A percentile compares a stretch with the other conserved stretches of the same genome.
phyloP scores from a whole-genome alignment of 2,797 vertebrate genomes.

The Rhincodon typus region DNA sequence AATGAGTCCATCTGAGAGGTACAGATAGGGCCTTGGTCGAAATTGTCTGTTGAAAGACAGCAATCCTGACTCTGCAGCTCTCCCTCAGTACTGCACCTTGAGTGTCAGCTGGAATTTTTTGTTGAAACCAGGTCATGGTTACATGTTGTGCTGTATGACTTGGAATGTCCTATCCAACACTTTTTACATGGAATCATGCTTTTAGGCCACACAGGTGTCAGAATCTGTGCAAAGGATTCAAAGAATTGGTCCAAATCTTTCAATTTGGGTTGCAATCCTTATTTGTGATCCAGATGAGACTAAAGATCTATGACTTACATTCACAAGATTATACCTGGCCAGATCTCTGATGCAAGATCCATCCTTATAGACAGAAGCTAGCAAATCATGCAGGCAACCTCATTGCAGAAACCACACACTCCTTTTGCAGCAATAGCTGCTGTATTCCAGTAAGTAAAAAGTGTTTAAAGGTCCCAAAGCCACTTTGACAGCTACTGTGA shows the following conservation, averaged over 20 bases:
- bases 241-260: neutral
- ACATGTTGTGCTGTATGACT: neutral
- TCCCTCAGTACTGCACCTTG: neutral
- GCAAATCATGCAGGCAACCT: too few relatives aligned
- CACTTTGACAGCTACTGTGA: too few relatives aligned
- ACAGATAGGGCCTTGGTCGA: neutral
- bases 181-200: neutral
- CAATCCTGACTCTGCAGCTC: neutral
- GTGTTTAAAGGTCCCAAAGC: too few relatives aligned
- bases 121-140: neutral
- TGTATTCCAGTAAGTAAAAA: too few relatives aligned
- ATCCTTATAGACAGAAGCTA: too few relatives aligned
- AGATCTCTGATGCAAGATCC: too few relatives aligned
- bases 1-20: neutral
- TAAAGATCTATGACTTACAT: too few relatives aligned
- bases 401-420: too few relatives aligned
- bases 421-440: too few relatives aligned
- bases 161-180: neutral
- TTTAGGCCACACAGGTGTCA: neutral
- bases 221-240: neutral
- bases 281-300: too few relatives aligned
- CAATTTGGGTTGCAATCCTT: too few relatives aligned
- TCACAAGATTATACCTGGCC: too few relatives aligned
- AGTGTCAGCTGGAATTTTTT: neutral
- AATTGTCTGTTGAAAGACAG: neutral